Conservation (phyloP, 2,113 vertebrate species). For the Carlito syrichta region DNA sequence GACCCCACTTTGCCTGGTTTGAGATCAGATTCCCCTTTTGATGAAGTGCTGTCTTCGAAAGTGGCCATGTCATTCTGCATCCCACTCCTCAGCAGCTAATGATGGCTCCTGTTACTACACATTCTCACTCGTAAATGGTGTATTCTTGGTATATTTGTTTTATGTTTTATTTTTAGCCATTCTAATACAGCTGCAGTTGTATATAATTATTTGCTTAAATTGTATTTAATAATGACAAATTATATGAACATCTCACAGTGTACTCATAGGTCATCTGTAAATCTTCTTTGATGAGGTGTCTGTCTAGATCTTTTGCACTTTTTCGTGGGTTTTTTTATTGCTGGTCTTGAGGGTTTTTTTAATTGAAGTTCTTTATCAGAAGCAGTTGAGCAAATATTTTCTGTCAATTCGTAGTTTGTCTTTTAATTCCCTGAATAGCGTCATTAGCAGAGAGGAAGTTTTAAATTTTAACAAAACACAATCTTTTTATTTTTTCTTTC, state of each 20-base stretch:
- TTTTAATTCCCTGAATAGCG: not conserved
- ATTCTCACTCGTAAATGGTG: not conserved
- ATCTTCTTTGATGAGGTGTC: not conserved
- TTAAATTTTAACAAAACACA: not conserved
- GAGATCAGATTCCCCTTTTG: no score
- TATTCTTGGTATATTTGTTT: no score
- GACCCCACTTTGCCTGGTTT: no score
- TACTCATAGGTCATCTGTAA: not conserved
- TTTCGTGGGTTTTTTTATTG: not conserved
- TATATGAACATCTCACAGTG: not conserved
- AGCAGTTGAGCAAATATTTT: not conserved
- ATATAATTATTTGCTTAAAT: not conserved
- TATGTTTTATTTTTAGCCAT: not conserved
- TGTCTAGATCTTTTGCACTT: not conserved
- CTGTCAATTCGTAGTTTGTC: not conserved
- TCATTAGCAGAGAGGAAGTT: not conserved
- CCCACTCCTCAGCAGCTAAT: not conserved
- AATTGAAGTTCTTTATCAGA: not conserved
- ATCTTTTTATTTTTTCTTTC: not conserved
- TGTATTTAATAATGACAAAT: not conserved
- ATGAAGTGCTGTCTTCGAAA: not conserved
- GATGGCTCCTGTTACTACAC: no score
- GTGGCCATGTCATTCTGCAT: not conserved
- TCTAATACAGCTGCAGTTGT: not conserved
- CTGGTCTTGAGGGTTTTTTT: not conserved